phyloP scores from a whole-genome alignment of 2,113 vertebrate genomes.

The Dipodomys stephensi region DNA sequence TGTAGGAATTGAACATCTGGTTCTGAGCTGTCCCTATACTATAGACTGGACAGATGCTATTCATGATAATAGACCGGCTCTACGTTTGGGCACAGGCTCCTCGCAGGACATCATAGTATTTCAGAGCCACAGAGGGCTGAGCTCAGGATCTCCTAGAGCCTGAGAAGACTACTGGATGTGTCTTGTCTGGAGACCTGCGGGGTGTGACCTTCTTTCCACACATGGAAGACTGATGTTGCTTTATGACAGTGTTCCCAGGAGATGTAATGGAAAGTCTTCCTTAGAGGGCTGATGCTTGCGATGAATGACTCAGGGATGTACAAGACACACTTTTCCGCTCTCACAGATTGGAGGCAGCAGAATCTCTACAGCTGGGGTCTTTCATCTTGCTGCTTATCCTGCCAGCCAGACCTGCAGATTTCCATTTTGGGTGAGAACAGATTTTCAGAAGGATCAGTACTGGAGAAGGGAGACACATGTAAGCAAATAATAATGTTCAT shows the following conservation, averaged over 20 bases:
- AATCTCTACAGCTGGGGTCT: not conserved
- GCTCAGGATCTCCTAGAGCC: not conserved
- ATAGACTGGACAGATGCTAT: not conserved
- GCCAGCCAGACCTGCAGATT: not conserved
- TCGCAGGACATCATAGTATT: rapidly evolving
- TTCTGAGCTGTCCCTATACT: rapidly evolving
- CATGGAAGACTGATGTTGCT: not conserved
- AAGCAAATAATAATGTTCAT: not conserved
- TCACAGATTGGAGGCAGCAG: not conserved
- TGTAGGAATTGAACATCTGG: not conserved
- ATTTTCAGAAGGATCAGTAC: not conserved
- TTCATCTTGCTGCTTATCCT: not conserved
- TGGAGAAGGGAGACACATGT: not conserved
- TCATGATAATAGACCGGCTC: not conserved
- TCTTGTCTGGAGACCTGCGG: not conserved
- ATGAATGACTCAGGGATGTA: not conserved
- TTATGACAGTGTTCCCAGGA: not conserved
- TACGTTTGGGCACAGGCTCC: not conserved
- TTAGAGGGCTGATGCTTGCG: rapidly evolving
- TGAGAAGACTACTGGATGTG: no score
- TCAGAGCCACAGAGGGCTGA: not conserved
- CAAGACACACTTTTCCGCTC: not conserved
- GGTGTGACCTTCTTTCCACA: rapidly evolving
- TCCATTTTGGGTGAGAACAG: not conserved
- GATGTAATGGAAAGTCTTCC: not conserved